Percentiles rank a stretch among this genome's conserved stretches.
phyloP scores from a whole-genome alignment of 2,888 invertebrate species.

The Caenorhabditis virilis region DNA sequence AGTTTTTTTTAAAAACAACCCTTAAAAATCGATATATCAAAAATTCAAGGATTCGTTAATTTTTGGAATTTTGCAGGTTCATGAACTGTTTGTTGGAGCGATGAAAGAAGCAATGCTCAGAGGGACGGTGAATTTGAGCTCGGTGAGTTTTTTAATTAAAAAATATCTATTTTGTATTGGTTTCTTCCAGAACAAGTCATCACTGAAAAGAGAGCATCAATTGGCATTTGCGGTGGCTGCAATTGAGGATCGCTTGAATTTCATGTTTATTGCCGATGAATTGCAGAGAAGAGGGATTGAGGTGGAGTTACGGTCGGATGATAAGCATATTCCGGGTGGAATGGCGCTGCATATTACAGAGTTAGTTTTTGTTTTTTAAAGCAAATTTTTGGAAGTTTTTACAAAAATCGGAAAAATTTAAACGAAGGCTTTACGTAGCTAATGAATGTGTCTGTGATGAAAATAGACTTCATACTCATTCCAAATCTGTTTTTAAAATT shows the following conservation, averaged over 20 bases:
- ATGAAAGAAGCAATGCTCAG: constrained; percentile 1
- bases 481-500: no score
- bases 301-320: constrained; percentile 34
- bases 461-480: no score
- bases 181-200: no score
- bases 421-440: no score
- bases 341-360: constrained; percentile 47
- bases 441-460: no score
- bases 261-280: constrained; percentile 51
- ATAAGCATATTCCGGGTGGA: constrained; percentile 56
- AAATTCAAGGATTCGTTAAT: constrained; percentile 3
- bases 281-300: constrained; percentile 50
- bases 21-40: no score
- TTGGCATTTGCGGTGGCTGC: constrained; percentile 52
- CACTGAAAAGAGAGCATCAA: constrained; percentile 17
- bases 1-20: no score
- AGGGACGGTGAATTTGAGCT: neutral
- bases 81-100: neutral
- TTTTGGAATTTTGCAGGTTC: constrained; percentile 20
- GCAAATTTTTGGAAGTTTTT: no score
- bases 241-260: constrained; percentile 60
- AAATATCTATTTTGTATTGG: neutral
- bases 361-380: constrained; percentile 21
- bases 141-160: neutral
- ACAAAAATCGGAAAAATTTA: no score